These are phyloP conservation scores for Teleogryllus oceanicus DNA, from an alignment of 2,888 invertebrate genomes.

Conservation along the genomic window DNA sequence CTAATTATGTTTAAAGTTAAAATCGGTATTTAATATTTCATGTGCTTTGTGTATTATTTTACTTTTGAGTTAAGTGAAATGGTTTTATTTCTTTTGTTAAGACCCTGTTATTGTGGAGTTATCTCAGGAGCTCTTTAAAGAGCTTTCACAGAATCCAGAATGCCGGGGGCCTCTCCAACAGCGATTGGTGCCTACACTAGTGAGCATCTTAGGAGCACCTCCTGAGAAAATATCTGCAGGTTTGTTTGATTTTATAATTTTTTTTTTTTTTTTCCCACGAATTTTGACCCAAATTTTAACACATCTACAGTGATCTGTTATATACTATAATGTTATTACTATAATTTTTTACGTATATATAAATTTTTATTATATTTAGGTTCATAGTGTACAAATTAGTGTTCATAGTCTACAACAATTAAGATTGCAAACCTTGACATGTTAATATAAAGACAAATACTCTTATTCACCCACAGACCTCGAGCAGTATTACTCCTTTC, in stretches of 20 bases:
- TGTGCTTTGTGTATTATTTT: not conserved
- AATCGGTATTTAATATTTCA: not conserved
- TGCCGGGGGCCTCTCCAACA: conserved; percentile 60
- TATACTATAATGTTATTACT: too few species aligned
- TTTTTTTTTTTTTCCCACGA: not conserved
- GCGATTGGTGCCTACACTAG: conserved; percentile 63
- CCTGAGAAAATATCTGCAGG: conserved; percentile 48
- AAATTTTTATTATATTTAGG: too few species aligned
- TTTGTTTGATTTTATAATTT: conserved; percentile 37
- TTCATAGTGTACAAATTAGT: too few species aligned
- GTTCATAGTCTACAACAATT: too few species aligned
- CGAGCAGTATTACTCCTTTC: too few species aligned
- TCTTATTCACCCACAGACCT: too few species aligned
- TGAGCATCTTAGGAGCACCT: conserved; percentile 55
- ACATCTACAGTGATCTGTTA: too few species aligned
- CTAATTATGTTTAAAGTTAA: not conserved
- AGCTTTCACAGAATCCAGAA: conserved; percentile 57
- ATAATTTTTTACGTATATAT: too few species aligned
- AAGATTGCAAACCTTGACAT: too few species aligned
- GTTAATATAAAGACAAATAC: too few species aligned
- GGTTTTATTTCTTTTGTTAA: conserved; percentile 37
- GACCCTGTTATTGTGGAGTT: conserved; percentile 62
- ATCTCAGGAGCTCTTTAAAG: conserved; percentile 62
- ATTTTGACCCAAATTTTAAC: too few species aligned
- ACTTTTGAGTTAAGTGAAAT: not conserved